These are phyloP conservation scores for Ephialtes manifestator DNA, from an alignment of 2,888 invertebrate species.

Conservation along the genomic window DNA sequence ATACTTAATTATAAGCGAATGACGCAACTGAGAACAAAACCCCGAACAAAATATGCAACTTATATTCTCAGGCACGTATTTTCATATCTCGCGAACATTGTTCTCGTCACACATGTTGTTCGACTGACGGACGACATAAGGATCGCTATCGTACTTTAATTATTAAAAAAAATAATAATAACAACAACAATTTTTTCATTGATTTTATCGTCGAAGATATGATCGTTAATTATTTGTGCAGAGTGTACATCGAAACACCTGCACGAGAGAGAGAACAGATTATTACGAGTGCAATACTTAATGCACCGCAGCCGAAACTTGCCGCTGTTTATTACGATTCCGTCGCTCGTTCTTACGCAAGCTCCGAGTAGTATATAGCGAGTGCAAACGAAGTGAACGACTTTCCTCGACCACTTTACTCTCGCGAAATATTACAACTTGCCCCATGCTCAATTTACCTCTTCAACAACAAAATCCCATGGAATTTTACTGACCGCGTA, in stretches of 20 bases:
- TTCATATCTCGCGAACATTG: background rate
- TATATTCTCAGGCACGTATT: too few species aligned
- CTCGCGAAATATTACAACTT: slow-evolving; percentile 31
- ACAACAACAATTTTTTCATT: background rate
- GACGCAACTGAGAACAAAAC: background rate
- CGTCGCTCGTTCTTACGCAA: slow-evolving; percentile 42
- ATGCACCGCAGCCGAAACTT: slow-evolving; percentile 29
- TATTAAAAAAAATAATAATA: background rate
- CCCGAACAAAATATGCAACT: background rate
- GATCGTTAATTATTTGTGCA: background rate
- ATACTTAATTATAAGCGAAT: too few species aligned
- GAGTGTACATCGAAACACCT: background rate
- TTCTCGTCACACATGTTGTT: background rate
- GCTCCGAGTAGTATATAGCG: background rate
- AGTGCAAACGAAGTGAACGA: slow-evolving; percentile 8
- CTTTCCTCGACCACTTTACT: slow-evolving; percentile 45
- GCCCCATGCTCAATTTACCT: background rate
- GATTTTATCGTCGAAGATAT: background rate
- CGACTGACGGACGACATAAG: too few species aligned
- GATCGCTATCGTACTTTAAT: too few species aligned
- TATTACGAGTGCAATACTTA: background rate
- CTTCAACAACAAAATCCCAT: slow-evolving; percentile 17
- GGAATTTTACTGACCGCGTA: slow-evolving; percentile 9
- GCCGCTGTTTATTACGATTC: slow-evolving; percentile 6
- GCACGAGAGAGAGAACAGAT: background rate